These are phyloP conservation scores for Lypha dubia DNA, from an alignment of 2,888 invertebrate genomes.

Conservation along the genomic window DNA sequence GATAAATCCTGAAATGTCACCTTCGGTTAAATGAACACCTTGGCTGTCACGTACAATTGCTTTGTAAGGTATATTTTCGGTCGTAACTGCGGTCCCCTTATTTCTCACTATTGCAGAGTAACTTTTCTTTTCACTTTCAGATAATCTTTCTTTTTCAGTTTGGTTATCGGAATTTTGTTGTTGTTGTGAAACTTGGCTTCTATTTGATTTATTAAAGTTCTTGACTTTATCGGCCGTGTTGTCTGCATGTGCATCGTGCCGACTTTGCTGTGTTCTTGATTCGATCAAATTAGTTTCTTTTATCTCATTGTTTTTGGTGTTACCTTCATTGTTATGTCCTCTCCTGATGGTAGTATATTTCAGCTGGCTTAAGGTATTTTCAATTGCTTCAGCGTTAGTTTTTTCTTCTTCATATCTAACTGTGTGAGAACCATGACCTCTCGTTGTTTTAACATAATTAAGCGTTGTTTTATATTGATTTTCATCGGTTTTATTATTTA, in stretches of 20 bases:
- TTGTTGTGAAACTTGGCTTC: not conserved
- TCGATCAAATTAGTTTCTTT: not conserved
- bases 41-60: constrained; percentile 74
- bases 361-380: not conserved
- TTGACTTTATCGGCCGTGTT: not conserved
- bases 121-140: constrained; percentile 30
- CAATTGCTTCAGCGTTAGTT: not conserved
- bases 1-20: constrained; percentile 74
- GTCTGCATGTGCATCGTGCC: not conserved
- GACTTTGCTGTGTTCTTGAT: too few relatives aligned
- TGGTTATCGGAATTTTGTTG: not conserved
- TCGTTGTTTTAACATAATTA: not conserved
- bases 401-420: not conserved
- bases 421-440: not conserved
- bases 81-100: not conserved
- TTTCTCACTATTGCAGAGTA: constrained; percentile 57
- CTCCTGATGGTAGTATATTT: not conserved
- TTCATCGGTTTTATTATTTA: not conserved
- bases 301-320: not conserved
- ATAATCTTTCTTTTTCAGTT: not conserved
- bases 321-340: not conserved
- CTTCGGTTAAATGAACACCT: constrained; percentile 74
- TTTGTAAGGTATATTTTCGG: constrained; percentile 75
- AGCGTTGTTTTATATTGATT: not conserved
- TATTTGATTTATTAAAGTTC: constrained; percentile 5